A percentile compares a stretch with the other conserved stretches of the same genome.
Conservation (phyloP, 2,797 vertebrate species). For the Characodon lateralis region DNA sequence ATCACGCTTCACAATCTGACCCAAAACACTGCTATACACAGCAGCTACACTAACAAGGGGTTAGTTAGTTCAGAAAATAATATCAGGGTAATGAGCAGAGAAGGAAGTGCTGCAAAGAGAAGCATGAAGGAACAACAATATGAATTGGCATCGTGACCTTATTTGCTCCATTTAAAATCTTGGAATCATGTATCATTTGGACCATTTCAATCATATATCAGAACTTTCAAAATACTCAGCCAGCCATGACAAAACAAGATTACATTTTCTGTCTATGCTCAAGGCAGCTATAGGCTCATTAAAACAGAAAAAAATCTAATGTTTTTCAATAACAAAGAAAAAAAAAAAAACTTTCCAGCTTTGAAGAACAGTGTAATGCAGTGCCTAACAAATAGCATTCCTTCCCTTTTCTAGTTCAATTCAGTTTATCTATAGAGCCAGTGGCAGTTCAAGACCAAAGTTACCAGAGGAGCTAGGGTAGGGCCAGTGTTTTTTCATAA, state of each 20-base stretch:
- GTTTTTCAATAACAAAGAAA: background rate
- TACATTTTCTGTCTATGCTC: background rate
- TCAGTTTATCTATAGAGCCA: too few relatives aligned
- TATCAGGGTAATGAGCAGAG: conserved; percentile 1
- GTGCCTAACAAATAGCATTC: background rate
- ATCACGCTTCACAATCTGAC: background rate
- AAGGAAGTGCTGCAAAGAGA: background rate
- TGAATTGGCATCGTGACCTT: background rate
- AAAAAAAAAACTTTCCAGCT: background rate
- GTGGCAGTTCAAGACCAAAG: too few relatives aligned
- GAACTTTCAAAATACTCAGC: background rate
- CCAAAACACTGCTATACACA: background rate
- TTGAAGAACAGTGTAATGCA: background rate
- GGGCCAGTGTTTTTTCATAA: too few relatives aligned
- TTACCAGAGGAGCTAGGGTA: too few relatives aligned
- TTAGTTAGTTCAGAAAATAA: background rate
- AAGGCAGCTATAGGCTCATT: background rate
- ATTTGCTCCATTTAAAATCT: background rate
- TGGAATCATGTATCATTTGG: background rate
- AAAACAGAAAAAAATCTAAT: background rate
- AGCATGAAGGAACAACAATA: background rate
- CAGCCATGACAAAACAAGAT: background rate
- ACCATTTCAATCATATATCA: background rate
- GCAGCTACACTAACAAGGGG: background rate
- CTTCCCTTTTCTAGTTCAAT: background rate